A percentile compares a stretch with the other conserved stretches of the same genome.
Evolutionary conservation across 1,140 invertebrate species (phyloP).

Genomic region (Drosophila nigromelanica): DNA sequence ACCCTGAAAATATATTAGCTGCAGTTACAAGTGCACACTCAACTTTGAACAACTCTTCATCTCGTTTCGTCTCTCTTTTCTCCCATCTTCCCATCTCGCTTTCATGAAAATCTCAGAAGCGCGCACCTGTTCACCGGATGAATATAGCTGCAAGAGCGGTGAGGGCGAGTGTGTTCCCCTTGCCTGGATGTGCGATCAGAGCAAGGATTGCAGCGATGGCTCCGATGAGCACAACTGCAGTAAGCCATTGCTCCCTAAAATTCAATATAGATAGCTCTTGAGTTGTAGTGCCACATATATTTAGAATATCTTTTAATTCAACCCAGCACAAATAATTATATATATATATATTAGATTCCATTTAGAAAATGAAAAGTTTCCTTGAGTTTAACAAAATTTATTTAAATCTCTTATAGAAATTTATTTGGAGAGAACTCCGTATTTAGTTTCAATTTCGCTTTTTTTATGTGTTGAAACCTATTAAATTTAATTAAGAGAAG

Average conservation of each 20-base stretch:
- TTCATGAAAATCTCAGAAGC: constrained; percentile 85
- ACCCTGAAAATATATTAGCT: constrained; percentile 35
- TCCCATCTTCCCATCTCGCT: constrained; percentile 15
- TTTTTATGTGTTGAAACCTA: not conserved
- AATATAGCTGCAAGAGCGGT: constrained; percentile 92
- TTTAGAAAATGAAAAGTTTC: too few relatives aligned
- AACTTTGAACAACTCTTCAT: constrained; percentile 7
- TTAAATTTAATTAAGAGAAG: too few relatives aligned
- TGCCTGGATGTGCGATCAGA: constrained; percentile 96
- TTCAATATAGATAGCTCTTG: constrained; percentile 7
- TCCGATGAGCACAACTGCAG: constrained; percentile 95
- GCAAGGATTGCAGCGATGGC: constrained; percentile 93
- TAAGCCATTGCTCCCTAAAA: constrained; percentile 86
- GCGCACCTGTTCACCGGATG: constrained; percentile 92
- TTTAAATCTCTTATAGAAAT: too few relatives aligned
- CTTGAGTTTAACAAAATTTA: too few relatives aligned
- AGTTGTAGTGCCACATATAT: constrained; percentile 30
- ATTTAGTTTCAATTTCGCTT: too few relatives aligned
- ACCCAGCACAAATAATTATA: too few relatives aligned
- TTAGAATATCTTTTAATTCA: not conserved
- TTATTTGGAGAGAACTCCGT: too few relatives aligned
- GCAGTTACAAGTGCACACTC: constrained; percentile 11
- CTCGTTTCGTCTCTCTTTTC: not conserved
- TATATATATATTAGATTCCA: too few relatives aligned
- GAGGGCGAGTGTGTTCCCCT: constrained; percentile 94